Evolutionary conservation across 2,888 invertebrate genomes (phyloP), one percentile per base, ranked within the genome.

Genomic region (Thalpophila matura): DNA sequence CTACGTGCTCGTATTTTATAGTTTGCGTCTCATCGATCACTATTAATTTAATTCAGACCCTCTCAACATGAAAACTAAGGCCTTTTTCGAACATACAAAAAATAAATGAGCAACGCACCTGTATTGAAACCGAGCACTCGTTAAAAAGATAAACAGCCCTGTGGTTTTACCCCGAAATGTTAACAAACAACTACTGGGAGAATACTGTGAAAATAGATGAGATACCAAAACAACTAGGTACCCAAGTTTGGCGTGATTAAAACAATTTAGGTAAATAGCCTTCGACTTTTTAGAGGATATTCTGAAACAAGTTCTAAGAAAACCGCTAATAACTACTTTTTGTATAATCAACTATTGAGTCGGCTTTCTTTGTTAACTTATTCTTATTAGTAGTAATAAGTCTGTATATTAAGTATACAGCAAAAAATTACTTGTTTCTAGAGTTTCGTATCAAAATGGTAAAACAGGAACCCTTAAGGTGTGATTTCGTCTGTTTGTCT

Each of bases 121-220:
- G 38, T 59, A 56, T 63, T 16, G 46, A 53, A 57, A 49, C 50
- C 54, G 55, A 72, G 70, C 74, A 75, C 77, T 77, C 77, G 69
- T 80, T 82, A 80, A 73, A 63, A 79, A 85, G 79, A 82, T 79
- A 80, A 80, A 84, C 79, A 79, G 71, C 68, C 58, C 67, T 65
- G 83, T 66, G 80, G 77, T 79, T 83, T 78, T 80, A 80, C 69
- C 74, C 69, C 47, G 6, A 80, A 76, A 67, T 38, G 40, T 50
- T 71, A 56, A 62, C 50, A 56, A 61, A 56, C 53, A 60, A 47
- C 50, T 69, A 57, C 61, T 68, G 40, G 33, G 56, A 68, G 71
- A 74, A 61, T 69, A 57, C 61, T 68, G 40, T 37, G 56, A 68
- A 72, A 74, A 61, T 65, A 55, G 53, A 74, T 63, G 57, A 81